Percentiles rank a stretch among this genome's conserved stretches.
These are phyloP conservation scores for Butastur rufipennis DNA, from an alignment of 2,113 vertebrate species.

Conservation along the genomic window DNA sequence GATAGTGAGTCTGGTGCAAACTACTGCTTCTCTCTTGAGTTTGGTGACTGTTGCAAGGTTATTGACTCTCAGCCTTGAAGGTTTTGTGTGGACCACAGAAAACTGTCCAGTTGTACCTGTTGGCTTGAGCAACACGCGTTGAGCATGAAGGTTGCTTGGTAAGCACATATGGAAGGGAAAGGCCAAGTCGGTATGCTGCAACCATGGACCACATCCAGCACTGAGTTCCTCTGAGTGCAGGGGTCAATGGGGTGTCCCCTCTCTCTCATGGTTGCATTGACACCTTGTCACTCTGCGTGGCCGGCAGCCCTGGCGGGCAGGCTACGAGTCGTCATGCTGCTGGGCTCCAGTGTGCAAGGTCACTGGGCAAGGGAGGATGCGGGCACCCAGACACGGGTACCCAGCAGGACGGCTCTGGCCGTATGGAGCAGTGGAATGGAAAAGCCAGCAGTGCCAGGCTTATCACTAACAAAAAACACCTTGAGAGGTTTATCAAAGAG, in stretches of 20 bases:
- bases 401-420: rapidly evolving
- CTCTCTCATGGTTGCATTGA: not conserved
- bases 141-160: rapidly evolving
- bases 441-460: not conserved
- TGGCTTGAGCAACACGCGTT: not conserved
- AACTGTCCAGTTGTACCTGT: not conserved
- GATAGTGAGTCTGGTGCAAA: not conserved
- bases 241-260: not conserved
- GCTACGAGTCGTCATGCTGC: rapidly evolving
- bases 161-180: not conserved
- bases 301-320: rapidly evolving
- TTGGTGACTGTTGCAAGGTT: not conserved
- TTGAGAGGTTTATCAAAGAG: not conserved
- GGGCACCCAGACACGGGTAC: rapidly evolving
- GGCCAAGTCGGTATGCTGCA: not conserved
- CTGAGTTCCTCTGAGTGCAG: not conserved
- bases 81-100: not conserved
- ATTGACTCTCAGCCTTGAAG: not conserved
- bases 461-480: not conserved
- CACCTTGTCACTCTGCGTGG: not conserved
- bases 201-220: too few species aligned
- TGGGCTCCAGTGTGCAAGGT: rapidly evolving
- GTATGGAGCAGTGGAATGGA: not conserved
- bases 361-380: too few species aligned
- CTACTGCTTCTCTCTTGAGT: not conserved